These are phyloP conservation scores for Rhodophaea formosa DNA, from an alignment of 2,888 invertebrate genomes.

Conservation along the genomic window DNA sequence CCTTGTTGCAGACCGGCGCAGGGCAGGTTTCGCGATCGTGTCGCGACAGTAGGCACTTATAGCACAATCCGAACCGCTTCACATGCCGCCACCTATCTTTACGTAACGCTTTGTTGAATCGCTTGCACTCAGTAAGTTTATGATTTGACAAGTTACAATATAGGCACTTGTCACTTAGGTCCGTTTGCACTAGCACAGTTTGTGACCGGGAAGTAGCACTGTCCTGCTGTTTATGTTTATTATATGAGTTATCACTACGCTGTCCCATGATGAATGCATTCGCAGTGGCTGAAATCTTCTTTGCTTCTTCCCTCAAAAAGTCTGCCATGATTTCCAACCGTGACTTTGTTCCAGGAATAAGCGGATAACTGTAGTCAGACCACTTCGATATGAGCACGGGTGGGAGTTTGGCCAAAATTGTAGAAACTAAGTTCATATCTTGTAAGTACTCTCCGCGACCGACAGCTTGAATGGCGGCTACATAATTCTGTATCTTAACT, in stretches of 20 bases:
- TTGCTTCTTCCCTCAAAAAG: slow-evolving; percentile 28
- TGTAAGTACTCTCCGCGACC: no score
- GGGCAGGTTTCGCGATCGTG: no score
- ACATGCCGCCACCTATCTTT: no score
- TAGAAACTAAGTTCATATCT: slow-evolving; percentile 14
- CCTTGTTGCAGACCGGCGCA: no score
- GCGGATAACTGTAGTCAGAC: slow-evolving; percentile 32
- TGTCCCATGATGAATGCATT: slow-evolving; percentile 7
- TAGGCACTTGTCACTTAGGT: slow-evolving; percentile 18
- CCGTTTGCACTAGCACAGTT: slow-evolving; percentile 23
- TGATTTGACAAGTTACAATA: slow-evolving; percentile 25
- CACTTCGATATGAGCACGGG: slow-evolving; percentile 20
- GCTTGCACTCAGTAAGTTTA: slow-evolving; percentile 25
- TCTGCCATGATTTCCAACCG: slow-evolving; percentile 29
- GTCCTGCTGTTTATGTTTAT: slow-evolving; percentile 19
- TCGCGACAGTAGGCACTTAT: no score
- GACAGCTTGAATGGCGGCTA: no score
- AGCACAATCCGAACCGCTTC: no score
- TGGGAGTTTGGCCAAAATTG: slow-evolving; percentile 18
- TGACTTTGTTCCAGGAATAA: slow-evolving; percentile 21
- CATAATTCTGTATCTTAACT: no score
- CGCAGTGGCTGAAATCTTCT: slow-evolving; percentile 25
- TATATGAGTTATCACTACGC: background rate
- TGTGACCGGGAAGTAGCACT: slow-evolving; percentile 18
- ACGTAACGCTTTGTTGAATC: slow-evolving; percentile 25